Conservation (phyloP, 1,140 invertebrate species). For the Pectinophora gossypiella region DNA sequence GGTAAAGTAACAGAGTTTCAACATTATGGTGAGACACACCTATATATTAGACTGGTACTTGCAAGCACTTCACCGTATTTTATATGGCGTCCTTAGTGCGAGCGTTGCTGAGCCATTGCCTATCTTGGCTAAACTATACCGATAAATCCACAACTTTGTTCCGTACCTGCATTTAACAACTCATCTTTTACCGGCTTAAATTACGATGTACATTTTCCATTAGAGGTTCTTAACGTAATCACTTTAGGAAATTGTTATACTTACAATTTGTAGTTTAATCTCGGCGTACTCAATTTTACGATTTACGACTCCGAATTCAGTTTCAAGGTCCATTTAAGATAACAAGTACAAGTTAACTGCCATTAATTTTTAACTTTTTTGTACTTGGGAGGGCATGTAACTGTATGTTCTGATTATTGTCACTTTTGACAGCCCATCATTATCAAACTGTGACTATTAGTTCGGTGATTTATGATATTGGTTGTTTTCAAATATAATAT, state of each 20-base stretch:
- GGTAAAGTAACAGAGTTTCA: conserved; percentile 30
- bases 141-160: conserved; percentile 47
- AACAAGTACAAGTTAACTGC: no score
- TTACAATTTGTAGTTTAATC: no score
- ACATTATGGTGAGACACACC: conserved; percentile 19
- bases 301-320: no score
- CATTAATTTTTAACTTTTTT: no score
- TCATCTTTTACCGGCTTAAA: conserved; percentile 25
- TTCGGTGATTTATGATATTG: no score
- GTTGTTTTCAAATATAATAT: no score
- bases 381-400: no score
- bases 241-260: neutral
- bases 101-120: conserved; percentile 40
- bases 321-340: no score
- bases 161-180: conserved; percentile 32
- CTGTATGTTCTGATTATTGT: no score
- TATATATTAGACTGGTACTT: conserved; percentile 19
- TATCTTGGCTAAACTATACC: conserved; percentile 49
- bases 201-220: conserved; percentile 7
- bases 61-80: conserved; percentile 23
- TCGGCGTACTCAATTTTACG: no score
- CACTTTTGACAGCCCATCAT: no score
- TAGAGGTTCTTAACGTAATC: neutral
- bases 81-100: conserved; percentile 36
- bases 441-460: no score